Evolutionary conservation across 2,797 vertebrate species (phyloP).

Genomic region (Takifugu rubripes): DNA sequence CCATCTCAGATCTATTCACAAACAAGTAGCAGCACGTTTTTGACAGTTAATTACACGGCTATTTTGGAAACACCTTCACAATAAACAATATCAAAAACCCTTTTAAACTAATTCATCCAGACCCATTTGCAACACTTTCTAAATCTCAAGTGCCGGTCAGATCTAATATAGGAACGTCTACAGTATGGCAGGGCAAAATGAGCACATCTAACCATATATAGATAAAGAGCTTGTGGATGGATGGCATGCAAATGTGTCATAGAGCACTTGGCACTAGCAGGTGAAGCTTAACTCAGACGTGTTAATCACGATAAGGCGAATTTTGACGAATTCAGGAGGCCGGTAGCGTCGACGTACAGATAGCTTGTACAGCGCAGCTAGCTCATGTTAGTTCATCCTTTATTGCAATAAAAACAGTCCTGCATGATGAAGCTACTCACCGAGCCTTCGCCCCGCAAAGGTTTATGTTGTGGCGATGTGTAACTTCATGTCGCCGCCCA

Average conservation of each 20-base stretch:
- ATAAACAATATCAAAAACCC: no score
- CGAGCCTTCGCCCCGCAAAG: conserved; percentile 19
- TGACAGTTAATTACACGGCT: no score
- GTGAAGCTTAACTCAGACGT: neutral
- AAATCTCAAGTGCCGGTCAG: no score
- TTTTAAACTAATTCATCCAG: no score
- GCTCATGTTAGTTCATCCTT: conserved; percentile 44
- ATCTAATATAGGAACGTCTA: no score
- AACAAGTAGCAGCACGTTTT: no score
- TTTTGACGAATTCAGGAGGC: neutral
- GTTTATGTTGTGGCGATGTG: conserved; percentile 30
- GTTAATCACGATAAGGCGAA: neutral
- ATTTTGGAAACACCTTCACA: no score
- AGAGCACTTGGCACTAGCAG: neutral
- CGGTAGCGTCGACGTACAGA: conserved; percentile 11
- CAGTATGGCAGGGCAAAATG: no score
- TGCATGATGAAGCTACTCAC: conserved; percentile 48
- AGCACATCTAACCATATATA: no score
- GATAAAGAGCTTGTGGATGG: no score
- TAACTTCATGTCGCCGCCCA: conserved; percentile 35
- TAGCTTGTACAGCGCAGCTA: conserved; percentile 58
- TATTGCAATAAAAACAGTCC: conserved; percentile 14
- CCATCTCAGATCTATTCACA: no score
- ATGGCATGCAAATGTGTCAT: neutral
- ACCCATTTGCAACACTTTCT: no score